Evolutionary conservation across 2,113 vertebrate genomes (phyloP).

Genomic region (Silurus meridionalis): DNA sequence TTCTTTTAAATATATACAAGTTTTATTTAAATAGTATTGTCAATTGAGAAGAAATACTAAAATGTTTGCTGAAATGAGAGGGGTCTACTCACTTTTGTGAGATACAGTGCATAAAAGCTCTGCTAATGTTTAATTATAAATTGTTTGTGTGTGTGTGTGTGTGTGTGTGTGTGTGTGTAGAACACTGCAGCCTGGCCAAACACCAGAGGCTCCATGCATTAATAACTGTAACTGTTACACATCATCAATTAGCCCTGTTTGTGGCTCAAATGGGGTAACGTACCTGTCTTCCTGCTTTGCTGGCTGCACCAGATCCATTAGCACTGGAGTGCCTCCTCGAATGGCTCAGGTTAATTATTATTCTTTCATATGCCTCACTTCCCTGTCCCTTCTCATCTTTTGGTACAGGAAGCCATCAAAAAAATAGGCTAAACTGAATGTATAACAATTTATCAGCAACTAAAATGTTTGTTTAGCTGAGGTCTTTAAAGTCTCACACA

Average conservation of each 20-base stretch:
- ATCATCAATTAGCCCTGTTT: slow-evolving; percentile 93
- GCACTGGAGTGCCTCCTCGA: not conserved
- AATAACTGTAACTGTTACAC: slow-evolving; percentile 92
- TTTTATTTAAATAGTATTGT: too few species aligned
- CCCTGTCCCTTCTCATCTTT: not conserved
- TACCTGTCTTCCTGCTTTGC: slow-evolving; percentile 97
- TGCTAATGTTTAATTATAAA: not conserved
- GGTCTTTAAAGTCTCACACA: not conserved
- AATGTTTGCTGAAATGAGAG: too few species aligned
- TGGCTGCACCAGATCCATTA: slow-evolving; percentile 82
- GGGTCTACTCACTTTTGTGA: too few species aligned
- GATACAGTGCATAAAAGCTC: not conserved
- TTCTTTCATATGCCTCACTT: slow-evolving; percentile 4
- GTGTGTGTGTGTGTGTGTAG: slow-evolving; percentile 66
- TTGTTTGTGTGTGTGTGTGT: slow-evolving; percentile 8
- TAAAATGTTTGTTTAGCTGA: not conserved
- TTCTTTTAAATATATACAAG: too few species aligned
- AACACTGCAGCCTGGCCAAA: slow-evolving; percentile 76
- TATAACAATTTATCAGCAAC: not conserved
- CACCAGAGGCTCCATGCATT: slow-evolving; percentile 85
- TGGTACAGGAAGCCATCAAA: not conserved
- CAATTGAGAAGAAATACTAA: too few species aligned
- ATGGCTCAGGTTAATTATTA: slow-evolving; percentile 59
- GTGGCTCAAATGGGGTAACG: slow-evolving; percentile 89
- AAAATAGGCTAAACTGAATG: not conserved